Evolutionary conservation across 2,797 vertebrate species (phyloP).

Genomic region (Centroberyx gerrardi): DNA sequence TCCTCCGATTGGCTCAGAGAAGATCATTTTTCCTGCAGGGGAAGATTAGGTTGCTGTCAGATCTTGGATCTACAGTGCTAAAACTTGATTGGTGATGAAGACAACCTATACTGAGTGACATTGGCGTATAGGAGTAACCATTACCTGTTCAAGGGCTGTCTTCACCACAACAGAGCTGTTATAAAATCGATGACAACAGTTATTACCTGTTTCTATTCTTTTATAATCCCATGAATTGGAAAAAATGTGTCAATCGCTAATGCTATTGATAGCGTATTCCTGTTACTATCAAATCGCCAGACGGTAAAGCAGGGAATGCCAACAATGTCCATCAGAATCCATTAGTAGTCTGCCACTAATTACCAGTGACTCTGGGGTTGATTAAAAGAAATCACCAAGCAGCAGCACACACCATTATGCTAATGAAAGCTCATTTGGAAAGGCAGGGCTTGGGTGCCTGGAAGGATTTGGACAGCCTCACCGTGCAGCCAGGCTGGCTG

Average conservation of each 20-base stretch:
- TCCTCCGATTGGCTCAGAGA: conserved; percentile 58
- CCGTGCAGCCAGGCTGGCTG: conserved; percentile 49
- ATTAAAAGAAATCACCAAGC: conserved; percentile 83
- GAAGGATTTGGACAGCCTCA: conserved; percentile 70
- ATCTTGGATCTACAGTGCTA: conserved; percentile 51
- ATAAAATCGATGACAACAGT: conserved; percentile 22
- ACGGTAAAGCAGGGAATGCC: conserved; percentile 59
- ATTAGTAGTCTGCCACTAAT: conserved; percentile 81
- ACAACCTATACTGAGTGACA: conserved; percentile 39
- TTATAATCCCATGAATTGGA: conserved; percentile 29
- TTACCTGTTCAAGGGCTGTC: conserved; percentile 30
- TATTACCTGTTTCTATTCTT: conserved; percentile 33
- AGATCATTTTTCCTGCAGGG: conserved; percentile 32
- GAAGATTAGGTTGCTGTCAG: conserved; percentile 72
- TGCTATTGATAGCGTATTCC: conserved; percentile 50
- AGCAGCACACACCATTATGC: conserved; percentile 82
- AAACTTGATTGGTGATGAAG: conserved; percentile 50
- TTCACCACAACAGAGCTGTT: conserved; percentile 28
- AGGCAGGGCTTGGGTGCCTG: conserved; percentile 60
- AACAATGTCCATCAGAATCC: conserved; percentile 79
- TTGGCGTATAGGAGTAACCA: conserved; percentile 19
- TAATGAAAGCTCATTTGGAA: conserved; percentile 83
- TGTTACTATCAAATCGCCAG: conserved; percentile 50
- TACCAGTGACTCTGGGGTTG: conserved; percentile 81
- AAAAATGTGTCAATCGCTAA: conserved; percentile 41